Conservation (phyloP, 2,113 vertebrate genomes). For the Prinia subflava region DNA sequence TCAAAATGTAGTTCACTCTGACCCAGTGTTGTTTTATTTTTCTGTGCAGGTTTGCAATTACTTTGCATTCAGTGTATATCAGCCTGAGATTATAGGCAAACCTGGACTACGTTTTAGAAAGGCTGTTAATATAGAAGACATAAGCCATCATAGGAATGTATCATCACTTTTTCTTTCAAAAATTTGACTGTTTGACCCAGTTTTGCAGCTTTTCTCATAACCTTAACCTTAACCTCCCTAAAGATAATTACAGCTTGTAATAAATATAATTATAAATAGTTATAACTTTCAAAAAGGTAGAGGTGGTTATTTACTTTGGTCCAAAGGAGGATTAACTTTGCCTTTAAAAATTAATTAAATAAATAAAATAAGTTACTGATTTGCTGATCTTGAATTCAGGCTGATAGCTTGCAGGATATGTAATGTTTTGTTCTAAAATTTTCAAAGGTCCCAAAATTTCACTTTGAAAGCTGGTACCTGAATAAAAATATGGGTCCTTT, state of each 20-base stretch:
- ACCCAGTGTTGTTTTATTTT: accelerated
- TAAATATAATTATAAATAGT: not conserved
- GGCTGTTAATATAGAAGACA: not conserved
- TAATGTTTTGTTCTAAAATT: not conserved
- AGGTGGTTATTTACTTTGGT: not conserved
- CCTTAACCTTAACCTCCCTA: not conserved
- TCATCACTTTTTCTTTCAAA: not conserved
- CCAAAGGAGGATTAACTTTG: not conserved
- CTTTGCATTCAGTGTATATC: not conserved
- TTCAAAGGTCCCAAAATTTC: not conserved
- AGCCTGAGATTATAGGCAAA: not conserved
- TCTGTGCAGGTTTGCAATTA: not conserved
- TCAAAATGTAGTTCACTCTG: not conserved
- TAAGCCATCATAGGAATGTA: not conserved
- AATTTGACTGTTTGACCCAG: not conserved
- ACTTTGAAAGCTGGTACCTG: not conserved
- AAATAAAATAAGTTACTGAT: not conserved
- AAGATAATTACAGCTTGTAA: not conserved
- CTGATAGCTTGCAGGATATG: not conserved
- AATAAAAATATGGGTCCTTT: not conserved
- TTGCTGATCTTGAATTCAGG: not conserved
- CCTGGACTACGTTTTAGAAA: not conserved
- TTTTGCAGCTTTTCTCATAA: not conserved
- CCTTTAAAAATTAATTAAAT: not conserved
- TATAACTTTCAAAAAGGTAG: not conserved